Evolutionary conservation across 2,797 vertebrate species (phyloP).

Genomic region (Takifugu ocellatus): DNA sequence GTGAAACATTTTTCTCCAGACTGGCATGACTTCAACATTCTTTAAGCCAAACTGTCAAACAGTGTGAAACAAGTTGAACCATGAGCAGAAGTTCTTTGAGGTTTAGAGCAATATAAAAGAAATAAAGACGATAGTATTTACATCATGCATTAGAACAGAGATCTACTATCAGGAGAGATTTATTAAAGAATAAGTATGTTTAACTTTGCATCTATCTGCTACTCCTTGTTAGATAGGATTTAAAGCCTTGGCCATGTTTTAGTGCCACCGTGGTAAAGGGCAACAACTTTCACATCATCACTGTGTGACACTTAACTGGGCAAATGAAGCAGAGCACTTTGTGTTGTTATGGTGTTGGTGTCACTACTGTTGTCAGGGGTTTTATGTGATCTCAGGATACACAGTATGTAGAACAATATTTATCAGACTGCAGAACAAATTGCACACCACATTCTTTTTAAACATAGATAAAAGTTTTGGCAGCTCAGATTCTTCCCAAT

Average conservation of each 20-base stretch:
- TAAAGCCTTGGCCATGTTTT: background rate
- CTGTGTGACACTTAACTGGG: too few species aligned
- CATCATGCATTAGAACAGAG: conserved; percentile 25
- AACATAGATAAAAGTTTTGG: too few species aligned
- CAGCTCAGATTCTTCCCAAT: too few species aligned
- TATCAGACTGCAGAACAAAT: too few species aligned
- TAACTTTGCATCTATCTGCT: background rate
- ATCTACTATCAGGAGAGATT: background rate
- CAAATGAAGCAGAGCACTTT: too few species aligned
- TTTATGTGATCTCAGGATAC: too few species aligned
- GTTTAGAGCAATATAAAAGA: background rate
- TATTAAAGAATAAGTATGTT: background rate
- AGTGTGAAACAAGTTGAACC: conserved; percentile 31
- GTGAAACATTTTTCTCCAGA: too few species aligned
- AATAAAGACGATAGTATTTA: conserved; percentile 4
- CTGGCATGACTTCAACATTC: background rate
- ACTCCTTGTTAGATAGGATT: background rate
- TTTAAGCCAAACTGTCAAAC: background rate
- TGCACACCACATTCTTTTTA: too few species aligned
- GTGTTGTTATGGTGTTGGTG: too few species aligned
- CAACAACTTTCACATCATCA: too few species aligned
- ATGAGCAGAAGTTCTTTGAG: conserved; percentile 1
- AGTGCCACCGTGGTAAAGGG: background rate
- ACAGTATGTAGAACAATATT: too few species aligned
- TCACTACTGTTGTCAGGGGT: too few species aligned